These are phyloP conservation scores for Halichoeres trimaculatus DNA, from an alignment of 2,113 vertebrate species.

Conservation along the genomic window DNA sequence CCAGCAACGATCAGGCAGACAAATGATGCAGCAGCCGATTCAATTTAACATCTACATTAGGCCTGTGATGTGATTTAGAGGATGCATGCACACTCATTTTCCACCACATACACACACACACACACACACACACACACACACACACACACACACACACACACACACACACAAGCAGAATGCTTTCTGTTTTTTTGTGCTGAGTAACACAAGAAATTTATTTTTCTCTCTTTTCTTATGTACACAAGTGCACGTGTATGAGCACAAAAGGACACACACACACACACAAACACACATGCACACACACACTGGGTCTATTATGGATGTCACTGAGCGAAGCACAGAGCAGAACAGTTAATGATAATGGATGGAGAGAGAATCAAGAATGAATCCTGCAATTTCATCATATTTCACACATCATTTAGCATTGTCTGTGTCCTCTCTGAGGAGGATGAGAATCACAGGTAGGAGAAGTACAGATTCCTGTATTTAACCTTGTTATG, in stretches of 20 bases:
- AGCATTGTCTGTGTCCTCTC: neutral
- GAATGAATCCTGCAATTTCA: conserved; percentile 44
- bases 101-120: conserved; percentile 36
- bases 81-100: conserved; percentile 41
- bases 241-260: neutral
- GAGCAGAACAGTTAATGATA: conserved; percentile 49
- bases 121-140: neutral
- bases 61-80: conserved; percentile 68
- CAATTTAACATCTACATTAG: conserved; percentile 77
- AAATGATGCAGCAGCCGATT: conserved; percentile 74
- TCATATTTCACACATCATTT: conserved; percentile 11
- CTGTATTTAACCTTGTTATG: neutral
- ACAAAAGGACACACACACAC: conserved; percentile 4
- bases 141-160: no score
- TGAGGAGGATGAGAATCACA: neutral
- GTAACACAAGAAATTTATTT: conserved; percentile 5
- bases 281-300: conserved; percentile 3
- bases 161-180: no score
- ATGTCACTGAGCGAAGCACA: conserved; percentile 26
- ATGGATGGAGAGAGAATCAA: conserved; percentile 46
- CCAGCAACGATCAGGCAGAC: conserved; percentile 70
- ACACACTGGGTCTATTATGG: conserved; percentile 28
- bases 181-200: conserved; percentile 25
- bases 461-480: neutral
- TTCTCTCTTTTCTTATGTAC: neutral